Evolutionary conservation across 2,113 vertebrate species (phyloP).

Genomic region (Diphyllodes magnificus): DNA sequence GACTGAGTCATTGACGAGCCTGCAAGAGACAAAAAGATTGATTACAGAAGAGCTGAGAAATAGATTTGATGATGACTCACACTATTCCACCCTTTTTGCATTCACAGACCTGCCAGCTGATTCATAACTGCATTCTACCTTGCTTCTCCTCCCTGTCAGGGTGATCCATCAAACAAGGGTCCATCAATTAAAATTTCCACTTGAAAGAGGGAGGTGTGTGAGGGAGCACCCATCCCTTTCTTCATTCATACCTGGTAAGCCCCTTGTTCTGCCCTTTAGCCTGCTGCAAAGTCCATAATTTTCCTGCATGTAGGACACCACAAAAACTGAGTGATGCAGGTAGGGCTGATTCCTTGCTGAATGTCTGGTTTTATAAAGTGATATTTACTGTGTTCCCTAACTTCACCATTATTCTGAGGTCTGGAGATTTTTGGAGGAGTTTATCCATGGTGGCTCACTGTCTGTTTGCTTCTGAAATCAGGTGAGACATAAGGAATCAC

Average conservation of each 20-base stretch:
- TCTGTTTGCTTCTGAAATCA: not conserved
- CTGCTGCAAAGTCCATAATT: not conserved
- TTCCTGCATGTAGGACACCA: not conserved
- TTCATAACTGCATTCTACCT: conserved; percentile 62
- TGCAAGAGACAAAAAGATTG: conserved; percentile 58
- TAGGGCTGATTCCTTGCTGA: not conserved
- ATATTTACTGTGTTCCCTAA: not conserved
- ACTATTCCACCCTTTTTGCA: conserved; percentile 56
- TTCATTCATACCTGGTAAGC: not conserved
- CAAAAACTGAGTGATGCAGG: not conserved
- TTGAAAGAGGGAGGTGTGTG: not conserved
- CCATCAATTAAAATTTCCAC: not conserved
- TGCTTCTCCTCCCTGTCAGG: conserved; percentile 3
- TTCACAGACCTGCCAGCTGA: conserved; percentile 54
- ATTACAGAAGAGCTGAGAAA: conserved; percentile 65
- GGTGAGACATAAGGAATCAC: not conserved
- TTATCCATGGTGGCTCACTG: not conserved
- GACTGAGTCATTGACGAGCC: conserved; percentile 65
- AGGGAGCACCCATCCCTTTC: not conserved
- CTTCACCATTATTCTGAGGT: not conserved
- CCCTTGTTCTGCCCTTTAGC: not conserved
- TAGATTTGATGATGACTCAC: conserved; percentile 64
- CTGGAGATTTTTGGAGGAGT: not conserved
- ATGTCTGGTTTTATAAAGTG: not conserved
- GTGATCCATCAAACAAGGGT: conserved; percentile 23